These are phyloP conservation scores for Gisinianus flammeolus DNA, from an alignment of 2,888 invertebrate genomes.

Conservation along the genomic window DNA sequence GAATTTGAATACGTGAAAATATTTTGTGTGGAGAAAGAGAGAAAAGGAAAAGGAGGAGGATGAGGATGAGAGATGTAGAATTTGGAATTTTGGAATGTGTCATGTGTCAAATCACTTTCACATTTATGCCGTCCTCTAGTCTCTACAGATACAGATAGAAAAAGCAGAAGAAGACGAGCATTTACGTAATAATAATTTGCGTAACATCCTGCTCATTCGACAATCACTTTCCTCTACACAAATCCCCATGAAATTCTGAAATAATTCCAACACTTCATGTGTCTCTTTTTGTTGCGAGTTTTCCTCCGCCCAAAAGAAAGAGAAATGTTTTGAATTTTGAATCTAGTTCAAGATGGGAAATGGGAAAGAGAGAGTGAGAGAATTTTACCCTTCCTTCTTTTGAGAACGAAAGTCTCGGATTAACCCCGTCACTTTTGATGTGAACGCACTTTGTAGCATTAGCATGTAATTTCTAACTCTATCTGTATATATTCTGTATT, in stretches of 20 bases:
- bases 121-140: constrained; percentile 39
- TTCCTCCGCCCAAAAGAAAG: not conserved
- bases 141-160: not conserved
- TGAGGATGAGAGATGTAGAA: constrained; percentile 11
- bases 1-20: not conserved
- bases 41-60: not conserved
- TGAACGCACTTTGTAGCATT: too few relatives aligned
- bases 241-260: not conserved
- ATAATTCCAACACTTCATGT: not conserved
- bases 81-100: constrained; percentile 30
- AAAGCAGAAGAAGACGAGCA: too few relatives aligned
- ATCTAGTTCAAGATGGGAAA: not conserved
- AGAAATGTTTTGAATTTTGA: not conserved
- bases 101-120: constrained; percentile 49
- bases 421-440: constrained; percentile 11
- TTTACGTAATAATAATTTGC: not conserved
- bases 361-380: not conserved
- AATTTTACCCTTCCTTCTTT: not conserved
- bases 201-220: not conserved
- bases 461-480: too few relatives aligned
- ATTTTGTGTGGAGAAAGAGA: constrained; percentile 2
- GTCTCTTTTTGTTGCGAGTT: not conserved
- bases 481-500: too few relatives aligned
- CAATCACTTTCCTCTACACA: not conserved
- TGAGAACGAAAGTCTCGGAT: not conserved